These are phyloP conservation scores for Micromys minutus DNA, from an alignment of 2,113 vertebrate species.

Conservation along the genomic window DNA sequence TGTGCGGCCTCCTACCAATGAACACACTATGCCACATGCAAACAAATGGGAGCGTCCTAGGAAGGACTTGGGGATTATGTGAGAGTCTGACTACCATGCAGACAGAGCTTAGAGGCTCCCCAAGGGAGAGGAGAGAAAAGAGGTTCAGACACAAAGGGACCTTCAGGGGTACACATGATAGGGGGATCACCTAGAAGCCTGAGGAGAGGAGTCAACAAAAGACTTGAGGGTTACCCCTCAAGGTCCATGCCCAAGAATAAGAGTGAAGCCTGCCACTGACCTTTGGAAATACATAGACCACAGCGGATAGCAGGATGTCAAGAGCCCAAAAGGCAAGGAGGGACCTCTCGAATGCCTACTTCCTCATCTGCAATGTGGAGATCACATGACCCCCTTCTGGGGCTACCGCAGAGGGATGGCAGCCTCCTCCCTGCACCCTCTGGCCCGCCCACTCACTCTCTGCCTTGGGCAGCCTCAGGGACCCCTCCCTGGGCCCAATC, in stretches of 20 bases:
- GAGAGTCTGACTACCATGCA: neutral
- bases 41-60: neutral
- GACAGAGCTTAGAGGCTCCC: neutral
- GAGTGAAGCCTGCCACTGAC: neutral
- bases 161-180: neutral
- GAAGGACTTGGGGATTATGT: neutral
- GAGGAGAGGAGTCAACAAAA: too few relatives aligned
- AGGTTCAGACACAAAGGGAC: neutral
- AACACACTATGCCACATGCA: fast-evolving
- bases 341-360: neutral
- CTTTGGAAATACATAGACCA: neutral
- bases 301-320: too few relatives aligned
- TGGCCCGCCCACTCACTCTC: neutral
- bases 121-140: neutral
- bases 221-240: neutral
- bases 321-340: fast-evolving
- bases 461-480: neutral
- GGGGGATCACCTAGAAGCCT: neutral
- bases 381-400: fast-evolving
- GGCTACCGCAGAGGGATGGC: too few relatives aligned
- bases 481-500: neutral
- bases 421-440: neutral
- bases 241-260: neutral
- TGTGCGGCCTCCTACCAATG: fast-evolving
- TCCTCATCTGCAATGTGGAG: neutral